phyloP scores from a whole-genome alignment of 2,888 invertebrate genomes.

The Callyntrura sp. region DNA sequence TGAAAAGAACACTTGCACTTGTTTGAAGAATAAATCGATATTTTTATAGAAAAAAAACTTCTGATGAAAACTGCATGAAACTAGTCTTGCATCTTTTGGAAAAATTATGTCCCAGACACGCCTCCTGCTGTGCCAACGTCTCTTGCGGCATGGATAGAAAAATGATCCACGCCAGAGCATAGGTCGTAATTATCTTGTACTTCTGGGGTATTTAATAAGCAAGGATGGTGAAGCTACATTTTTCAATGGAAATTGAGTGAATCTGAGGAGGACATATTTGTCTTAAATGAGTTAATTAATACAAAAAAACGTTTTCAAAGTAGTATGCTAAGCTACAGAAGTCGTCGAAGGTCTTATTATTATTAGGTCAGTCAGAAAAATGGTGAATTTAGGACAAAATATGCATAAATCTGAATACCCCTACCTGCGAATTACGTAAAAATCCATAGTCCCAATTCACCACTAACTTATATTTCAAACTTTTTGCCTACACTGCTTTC shows the following conservation, averaged over 20 bases:
- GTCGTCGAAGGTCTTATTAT: no score
- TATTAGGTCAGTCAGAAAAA: no score
- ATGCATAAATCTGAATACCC: no score
- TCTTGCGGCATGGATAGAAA: slow-evolving; percentile 55
- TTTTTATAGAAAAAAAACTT: no score
- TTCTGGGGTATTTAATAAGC: slow-evolving; percentile 68
- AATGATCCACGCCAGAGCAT: slow-evolving; percentile 8
- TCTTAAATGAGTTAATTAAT: slow-evolving; percentile 42
- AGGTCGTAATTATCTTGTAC: slow-evolving; percentile 71
- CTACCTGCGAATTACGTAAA: no score
- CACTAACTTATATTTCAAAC: no score
- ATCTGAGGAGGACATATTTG: slow-evolving; percentile 28
- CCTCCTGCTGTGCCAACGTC: slow-evolving; percentile 50
- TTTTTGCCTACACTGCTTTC: no score
- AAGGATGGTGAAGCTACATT: slow-evolving; percentile 29
- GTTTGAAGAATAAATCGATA: no score
- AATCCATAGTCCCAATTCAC: no score
- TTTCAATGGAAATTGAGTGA: slow-evolving; percentile 31
- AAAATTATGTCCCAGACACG: neutral
- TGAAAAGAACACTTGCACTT: no score
- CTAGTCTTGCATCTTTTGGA: slow-evolving; percentile 16
- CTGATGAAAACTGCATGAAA: slow-evolving; percentile 45
- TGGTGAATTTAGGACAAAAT: no score
- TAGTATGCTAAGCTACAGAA: neutral
- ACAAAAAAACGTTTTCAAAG: neutral